These are phyloP conservation scores for Ostrea edulis DNA, from an alignment of 1,140 invertebrate genomes.

Conservation along the genomic window DNA sequence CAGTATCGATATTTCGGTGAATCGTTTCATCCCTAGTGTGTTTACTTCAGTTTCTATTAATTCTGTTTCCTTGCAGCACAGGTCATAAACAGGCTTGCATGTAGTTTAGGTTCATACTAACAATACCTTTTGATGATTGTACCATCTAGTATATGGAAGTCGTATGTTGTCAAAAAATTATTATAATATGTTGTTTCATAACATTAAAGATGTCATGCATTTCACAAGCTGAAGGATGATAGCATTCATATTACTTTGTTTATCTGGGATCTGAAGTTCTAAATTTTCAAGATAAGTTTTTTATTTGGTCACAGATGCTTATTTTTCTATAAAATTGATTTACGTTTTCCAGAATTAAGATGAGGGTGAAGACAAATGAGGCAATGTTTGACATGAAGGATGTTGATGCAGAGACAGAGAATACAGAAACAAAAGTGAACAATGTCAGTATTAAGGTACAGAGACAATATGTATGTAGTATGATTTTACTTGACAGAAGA, in stretches of 20 bases:
- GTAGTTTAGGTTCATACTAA: not conserved
- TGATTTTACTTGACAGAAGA: not conserved
- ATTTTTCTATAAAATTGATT: not conserved
- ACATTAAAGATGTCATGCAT: too few relatives aligned
- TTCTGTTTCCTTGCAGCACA: too few relatives aligned
- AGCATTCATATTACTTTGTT: too few relatives aligned
- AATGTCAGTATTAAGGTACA: not conserved
- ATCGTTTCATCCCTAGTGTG: too few relatives aligned
- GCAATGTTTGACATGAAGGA: slow-evolving; percentile 75
- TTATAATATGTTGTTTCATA: too few relatives aligned
- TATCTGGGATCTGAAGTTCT: too few relatives aligned
- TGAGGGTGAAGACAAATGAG: slow-evolving; percentile 76
- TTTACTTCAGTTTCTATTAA: too few relatives aligned
- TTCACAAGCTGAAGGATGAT: too few relatives aligned
- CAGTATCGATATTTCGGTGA: too few relatives aligned
- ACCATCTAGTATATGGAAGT: too few relatives aligned
- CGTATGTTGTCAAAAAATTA: too few relatives aligned
- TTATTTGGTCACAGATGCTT: not conserved
- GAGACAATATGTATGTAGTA: not conserved
- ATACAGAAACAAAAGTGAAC: not conserved
- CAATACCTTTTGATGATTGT: not conserved
- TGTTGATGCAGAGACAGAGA: slow-evolving; percentile 43
- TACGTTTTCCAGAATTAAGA: slow-evolving; percentile 67
- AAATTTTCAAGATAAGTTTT: not conserved
- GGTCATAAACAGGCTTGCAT: too few relatives aligned